Conservation (phyloP, 2,888 invertebrate species). For the Cheilosia impressa region DNA sequence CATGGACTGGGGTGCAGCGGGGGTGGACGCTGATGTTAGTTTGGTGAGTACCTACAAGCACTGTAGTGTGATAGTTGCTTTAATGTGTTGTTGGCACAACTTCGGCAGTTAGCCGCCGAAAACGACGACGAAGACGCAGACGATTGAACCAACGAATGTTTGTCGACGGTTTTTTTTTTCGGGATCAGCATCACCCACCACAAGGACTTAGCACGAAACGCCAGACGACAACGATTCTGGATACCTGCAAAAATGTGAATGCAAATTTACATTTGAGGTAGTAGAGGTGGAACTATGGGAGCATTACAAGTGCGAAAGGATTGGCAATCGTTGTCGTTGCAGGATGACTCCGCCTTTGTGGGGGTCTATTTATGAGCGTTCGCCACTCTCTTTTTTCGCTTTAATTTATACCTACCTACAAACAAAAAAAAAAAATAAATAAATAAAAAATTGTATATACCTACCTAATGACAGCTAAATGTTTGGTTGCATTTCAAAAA, state of each 20-base stretch:
- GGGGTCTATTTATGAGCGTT: conserved; percentile 51
- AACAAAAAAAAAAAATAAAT: background rate
- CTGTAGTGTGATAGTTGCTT: conserved; percentile 12
- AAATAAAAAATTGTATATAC: too few relatives aligned
- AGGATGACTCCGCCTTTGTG: conserved; percentile 68
- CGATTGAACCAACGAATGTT: conserved; percentile 28
- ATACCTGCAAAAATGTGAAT: conserved; percentile 54
- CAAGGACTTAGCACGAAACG: conserved; percentile 5
- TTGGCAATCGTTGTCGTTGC: conserved; percentile 46
- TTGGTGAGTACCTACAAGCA: too few relatives aligned
- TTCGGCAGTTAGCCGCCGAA: background rate
- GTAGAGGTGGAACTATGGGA: conserved; percentile 43
- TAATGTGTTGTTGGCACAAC: conserved; percentile 24
- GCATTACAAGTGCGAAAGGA: conserved; percentile 67
- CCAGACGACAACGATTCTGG: conserved; percentile 6
- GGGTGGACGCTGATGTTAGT: conserved; percentile 7
- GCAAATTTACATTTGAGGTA: conserved; percentile 64
- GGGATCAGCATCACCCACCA: conserved; percentile 1
- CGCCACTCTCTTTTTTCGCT: conserved; percentile 27
- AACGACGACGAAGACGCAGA: background rate
- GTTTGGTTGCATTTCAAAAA: conserved; percentile 18
- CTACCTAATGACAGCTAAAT: conserved; percentile 18
- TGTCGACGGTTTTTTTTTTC: conserved; percentile 19
- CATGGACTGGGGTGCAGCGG: conserved; percentile 6
- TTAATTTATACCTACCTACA: background rate